phyloP scores from a whole-genome alignment of 2,888 invertebrate genomes.

The Agrypnus murinus region DNA sequence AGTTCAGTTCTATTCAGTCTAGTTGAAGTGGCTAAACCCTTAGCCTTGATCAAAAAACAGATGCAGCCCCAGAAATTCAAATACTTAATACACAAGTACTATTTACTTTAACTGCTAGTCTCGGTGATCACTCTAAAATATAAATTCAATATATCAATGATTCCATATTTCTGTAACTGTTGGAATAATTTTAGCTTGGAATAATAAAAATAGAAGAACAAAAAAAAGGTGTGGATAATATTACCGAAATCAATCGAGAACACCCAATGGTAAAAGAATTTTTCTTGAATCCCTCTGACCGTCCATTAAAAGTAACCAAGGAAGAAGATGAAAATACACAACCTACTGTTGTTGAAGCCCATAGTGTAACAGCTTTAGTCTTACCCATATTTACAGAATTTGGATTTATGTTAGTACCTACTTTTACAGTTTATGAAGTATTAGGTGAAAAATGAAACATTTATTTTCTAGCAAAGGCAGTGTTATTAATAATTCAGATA shows the following conservation, averaged over 20 bases:
- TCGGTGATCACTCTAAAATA: too few species aligned
- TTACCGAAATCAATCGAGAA: conserved; percentile 77
- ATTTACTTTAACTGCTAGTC: too few species aligned
- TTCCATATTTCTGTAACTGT: too few species aligned
- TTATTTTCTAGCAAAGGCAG: conserved; percentile 64
- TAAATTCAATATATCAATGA: too few species aligned
- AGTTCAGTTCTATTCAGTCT: too few species aligned
- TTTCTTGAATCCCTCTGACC: conserved; percentile 66
- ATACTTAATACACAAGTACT: too few species aligned
- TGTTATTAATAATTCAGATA: conserved; percentile 72
- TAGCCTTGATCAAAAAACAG: too few species aligned
- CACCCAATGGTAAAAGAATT: conserved; percentile 75
- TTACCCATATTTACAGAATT: conserved; percentile 76
- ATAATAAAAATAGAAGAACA: conserved; percentile 78
- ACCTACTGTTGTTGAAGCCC: conserved; percentile 78
- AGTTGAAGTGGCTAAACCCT: too few species aligned
- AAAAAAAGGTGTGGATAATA: conserved; percentile 88
- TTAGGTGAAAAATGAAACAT: background rate
- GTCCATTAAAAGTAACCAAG: conserved; percentile 60
- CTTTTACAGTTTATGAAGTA: conserved; percentile 32
- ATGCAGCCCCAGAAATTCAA: too few species aligned
- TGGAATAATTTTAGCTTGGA: conserved; percentile 72
- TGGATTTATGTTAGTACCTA: conserved; percentile 72
- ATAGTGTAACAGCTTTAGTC: conserved; percentile 80
- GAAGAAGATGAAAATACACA: conserved; percentile 60